These are phyloP conservation scores for Adelphocoris suturalis DNA, from an alignment of 2,888 invertebrate species.

Conservation along the genomic window DNA sequence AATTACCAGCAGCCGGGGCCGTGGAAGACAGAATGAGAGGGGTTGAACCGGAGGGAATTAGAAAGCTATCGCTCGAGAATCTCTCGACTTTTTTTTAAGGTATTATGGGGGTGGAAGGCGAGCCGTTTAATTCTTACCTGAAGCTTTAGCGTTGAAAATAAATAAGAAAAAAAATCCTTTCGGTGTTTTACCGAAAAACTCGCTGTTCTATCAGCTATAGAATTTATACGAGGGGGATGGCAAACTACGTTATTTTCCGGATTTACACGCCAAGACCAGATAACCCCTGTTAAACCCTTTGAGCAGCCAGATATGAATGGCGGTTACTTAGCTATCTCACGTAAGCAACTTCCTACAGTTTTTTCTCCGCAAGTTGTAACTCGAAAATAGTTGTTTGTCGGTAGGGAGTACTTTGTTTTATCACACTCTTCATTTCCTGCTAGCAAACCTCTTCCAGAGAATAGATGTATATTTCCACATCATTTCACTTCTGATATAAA, in stretches of 20 bases:
- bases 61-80: background rate
- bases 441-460: too few species aligned
- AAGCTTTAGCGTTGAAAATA: background rate
- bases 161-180: background rate
- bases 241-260: background rate
- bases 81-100: slow-evolving; percentile 3
- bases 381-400: too few species aligned
- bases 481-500: too few species aligned
- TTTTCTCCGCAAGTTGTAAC: too few species aligned
- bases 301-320: too few species aligned
- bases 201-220: background rate
- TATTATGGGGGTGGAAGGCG: background rate
- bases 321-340: too few species aligned
- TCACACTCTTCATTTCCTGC: too few species aligned
- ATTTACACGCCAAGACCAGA: background rate
- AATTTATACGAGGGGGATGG: background rate
- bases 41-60: background rate
- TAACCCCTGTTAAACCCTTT: background rate
- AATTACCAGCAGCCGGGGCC: background rate
- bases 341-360: too few species aligned
- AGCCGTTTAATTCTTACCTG: background rate
- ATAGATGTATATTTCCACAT: too few species aligned
- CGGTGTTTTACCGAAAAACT: background rate
- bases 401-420: too few species aligned
- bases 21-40: background rate